phyloP scores from a whole-genome alignment of 1,140 invertebrate species.

The Drosophila jambulina region DNA sequence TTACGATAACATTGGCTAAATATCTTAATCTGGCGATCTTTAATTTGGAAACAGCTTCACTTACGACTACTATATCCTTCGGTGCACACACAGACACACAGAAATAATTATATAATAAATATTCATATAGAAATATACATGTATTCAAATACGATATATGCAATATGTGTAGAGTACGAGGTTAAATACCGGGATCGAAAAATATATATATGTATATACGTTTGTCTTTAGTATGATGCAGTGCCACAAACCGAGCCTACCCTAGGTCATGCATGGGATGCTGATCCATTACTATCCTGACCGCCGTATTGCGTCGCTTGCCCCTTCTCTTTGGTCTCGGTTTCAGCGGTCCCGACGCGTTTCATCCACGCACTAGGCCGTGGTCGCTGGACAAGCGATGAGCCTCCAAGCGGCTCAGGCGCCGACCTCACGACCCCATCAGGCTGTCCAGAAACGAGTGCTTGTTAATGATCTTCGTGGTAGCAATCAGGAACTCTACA shows the following conservation, averaged over 20 bases:
- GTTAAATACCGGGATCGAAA: slow-evolving; percentile 35
- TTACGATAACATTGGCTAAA: slow-evolving; percentile 16
- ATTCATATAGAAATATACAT: slow-evolving; percentile 21
- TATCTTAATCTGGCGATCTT: slow-evolving; percentile 1
- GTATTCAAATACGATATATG: slow-evolving; percentile 14
- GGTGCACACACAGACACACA: neutral
- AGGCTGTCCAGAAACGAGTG: slow-evolving; percentile 89
- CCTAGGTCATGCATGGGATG: neutral
- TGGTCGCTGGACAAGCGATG: slow-evolving; percentile 51
- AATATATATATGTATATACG: slow-evolving; percentile 17
- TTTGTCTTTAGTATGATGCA: neutral
- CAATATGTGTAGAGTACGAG: slow-evolving; percentile 12
- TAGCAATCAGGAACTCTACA: slow-evolving; percentile 96
- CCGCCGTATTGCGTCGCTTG: slow-evolving; percentile 26
- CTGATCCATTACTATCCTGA: slow-evolving; percentile 7
- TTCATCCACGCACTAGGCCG: slow-evolving; percentile 59
- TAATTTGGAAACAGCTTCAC: slow-evolving; percentile 19
- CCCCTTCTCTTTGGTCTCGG: slow-evolving; percentile 35
- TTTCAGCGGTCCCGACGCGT: slow-evolving; percentile 50
- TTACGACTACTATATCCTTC: slow-evolving; percentile 8
- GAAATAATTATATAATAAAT: slow-evolving; percentile 14
- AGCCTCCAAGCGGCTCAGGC: slow-evolving; percentile 55
- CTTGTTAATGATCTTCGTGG: slow-evolving; percentile 97
- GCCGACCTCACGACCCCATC: slow-evolving; percentile 61
- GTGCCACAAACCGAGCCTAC: neutral